Conservation (phyloP, 37 sponge, comb jelly and placozoan genomes). For the Geodia barretti region DNA sequence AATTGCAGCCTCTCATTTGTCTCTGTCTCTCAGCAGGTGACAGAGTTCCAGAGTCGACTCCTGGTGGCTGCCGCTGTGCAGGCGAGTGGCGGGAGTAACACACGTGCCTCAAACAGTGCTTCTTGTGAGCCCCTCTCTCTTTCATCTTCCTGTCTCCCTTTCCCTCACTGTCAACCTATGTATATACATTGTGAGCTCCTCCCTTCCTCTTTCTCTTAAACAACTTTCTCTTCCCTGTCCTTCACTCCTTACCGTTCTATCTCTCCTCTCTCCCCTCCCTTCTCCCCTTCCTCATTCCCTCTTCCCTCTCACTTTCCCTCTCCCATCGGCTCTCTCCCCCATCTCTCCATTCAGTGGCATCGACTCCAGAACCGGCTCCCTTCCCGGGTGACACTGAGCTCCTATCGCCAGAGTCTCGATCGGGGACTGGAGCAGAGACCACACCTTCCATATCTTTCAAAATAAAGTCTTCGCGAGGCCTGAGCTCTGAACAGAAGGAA, state of each 20-base stretch:
- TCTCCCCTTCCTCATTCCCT: neutral
- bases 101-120: neutral
- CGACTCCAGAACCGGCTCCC: too few species aligned
- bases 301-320: too few species aligned
- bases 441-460: neutral
- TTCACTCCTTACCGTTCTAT: neutral
- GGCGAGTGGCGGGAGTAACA: neutral
- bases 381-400: too few species aligned
- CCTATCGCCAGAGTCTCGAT: neutral
- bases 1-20: neutral
- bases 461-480: conserved; percentile 19
- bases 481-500: conserved; percentile 67
- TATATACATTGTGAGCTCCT: too few species aligned
- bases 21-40: conserved; percentile 8
- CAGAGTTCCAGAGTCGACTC: conserved; percentile 41
- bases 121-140: neutral
- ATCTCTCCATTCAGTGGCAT: too few species aligned
- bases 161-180: too few species aligned
- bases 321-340: neutral
- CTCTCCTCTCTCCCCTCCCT: neutral
- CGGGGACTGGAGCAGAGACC: neutral
- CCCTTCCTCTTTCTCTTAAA: neutral
- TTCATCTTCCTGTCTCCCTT: too few species aligned
- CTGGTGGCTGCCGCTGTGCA: conserved; percentile 43
- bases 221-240: neutral